Conservation (phyloP, 2,888 invertebrate species). For the Erebia epiphron region DNA sequence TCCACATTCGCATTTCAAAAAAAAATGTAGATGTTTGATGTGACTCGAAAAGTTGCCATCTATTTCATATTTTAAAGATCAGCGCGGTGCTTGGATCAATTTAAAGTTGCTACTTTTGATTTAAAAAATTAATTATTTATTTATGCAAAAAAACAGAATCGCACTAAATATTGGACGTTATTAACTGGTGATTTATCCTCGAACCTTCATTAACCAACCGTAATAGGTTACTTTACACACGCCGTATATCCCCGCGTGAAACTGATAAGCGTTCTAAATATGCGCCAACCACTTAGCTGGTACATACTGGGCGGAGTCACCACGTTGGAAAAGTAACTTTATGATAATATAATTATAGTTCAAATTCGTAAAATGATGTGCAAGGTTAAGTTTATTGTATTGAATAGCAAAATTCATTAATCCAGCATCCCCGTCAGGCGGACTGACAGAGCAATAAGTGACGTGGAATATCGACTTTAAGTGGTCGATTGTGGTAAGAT, state of each 20-base stretch:
- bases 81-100: no score
- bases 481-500: constrained; percentile 48
- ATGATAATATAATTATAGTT: constrained; percentile 8
- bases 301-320: not conserved
- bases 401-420: constrained; percentile 49
- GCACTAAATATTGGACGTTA: constrained; percentile 4
- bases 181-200: constrained; percentile 31
- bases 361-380: constrained; percentile 3
- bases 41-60: no score
- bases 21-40: no score
- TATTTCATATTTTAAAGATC: no score
- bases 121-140: not conserved
- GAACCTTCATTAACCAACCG: constrained; percentile 35
- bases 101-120: no score
- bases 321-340: constrained; percentile 17
- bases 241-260: constrained; percentile 37
- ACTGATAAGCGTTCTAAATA: constrained; percentile 40
- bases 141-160: not conserved
- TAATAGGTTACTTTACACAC: constrained; percentile 35
- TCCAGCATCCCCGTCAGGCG: constrained; percentile 46
- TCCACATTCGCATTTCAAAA: no score
- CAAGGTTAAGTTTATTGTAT: constrained; percentile 35
- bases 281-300: constrained; percentile 39
- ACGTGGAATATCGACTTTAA: constrained; percentile 46
- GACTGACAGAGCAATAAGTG: constrained; percentile 53